Conservation (phyloP, 2,797 vertebrate genomes). For the Acanthurus leucopareius region DNA sequence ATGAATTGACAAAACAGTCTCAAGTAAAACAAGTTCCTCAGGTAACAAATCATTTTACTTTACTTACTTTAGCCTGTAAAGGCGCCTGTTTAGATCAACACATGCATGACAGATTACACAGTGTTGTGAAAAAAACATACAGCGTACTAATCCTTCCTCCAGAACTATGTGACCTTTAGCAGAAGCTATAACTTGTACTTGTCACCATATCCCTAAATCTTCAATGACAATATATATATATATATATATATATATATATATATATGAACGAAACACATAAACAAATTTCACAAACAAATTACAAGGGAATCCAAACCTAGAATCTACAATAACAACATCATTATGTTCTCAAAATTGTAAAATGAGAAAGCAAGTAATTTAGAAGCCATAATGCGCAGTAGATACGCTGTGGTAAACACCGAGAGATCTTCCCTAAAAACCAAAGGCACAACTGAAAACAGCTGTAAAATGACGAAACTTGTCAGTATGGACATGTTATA, state of each 20-base stretch:
- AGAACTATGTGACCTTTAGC: constrained; percentile 63
- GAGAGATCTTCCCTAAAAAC: constrained; percentile 34
- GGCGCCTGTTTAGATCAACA: constrained; percentile 47
- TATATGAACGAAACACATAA: neutral
- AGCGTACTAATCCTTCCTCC: constrained; percentile 60
- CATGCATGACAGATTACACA: constrained; percentile 59
- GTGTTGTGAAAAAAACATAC: constrained; percentile 76
- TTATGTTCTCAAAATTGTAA: constrained; percentile 9
- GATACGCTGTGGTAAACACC: constrained; percentile 33
- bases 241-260: neutral
- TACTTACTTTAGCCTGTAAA: constrained; percentile 21
- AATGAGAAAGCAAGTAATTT: constrained; percentile 16
- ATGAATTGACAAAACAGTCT: neutral
- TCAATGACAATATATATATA: neutral
- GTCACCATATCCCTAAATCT: neutral
- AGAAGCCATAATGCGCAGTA: constrained; percentile 13
- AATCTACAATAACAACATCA: neutral
- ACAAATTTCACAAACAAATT: neutral
- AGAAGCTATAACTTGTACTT: constrained; percentile 28
- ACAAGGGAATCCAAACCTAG: neutral
- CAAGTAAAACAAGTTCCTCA: constrained; percentile 1
- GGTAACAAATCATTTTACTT: neutral
- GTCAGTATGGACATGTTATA: constrained; percentile 69
- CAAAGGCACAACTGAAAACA: constrained; percentile 29
- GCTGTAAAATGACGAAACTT: constrained; percentile 52